Evolutionary conservation across 2,113 vertebrate genomes (phyloP), one percentile per base, ranked within the genome.

Genomic region (Charina bottae): DNA sequence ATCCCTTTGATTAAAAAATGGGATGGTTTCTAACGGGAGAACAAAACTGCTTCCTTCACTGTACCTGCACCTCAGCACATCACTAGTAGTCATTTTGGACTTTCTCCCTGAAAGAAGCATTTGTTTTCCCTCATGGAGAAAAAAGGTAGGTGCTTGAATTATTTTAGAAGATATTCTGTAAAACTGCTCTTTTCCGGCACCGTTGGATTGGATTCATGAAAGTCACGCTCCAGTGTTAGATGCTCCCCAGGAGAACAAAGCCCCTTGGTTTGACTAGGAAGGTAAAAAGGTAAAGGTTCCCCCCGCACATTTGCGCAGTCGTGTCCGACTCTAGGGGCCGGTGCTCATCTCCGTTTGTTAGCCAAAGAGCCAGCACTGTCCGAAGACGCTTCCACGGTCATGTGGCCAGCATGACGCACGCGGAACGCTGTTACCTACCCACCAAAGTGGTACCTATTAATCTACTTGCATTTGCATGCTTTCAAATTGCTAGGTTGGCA

Each of bases 191-290:
- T 64, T 91, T 72, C 64, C 53, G 8, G 23, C 37, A 59, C 26
- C 54, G 10, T 62, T 6, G 2, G 3, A n/a, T n/a, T 42, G 9
- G 28, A 85, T 23, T 60, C 19, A n/a, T 60, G 68, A 21, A 60
- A 46, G 6, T 12, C 42, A 89, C 59, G 56, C 46, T 49, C 49
- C 33, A 78, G 58, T 91, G 72, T 87, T 91, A 91, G 93, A 85
- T 58, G 93, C 91, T 87, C 28, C 59, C 56, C 23, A 28, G n/a
- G 19, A 84, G 64, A 87, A 84, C 23, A 93, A 15, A 94, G 21
- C 64, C 13, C 54, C 46, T 49, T 72, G 19, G 87, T 28, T 60
- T 60, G 68, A n/a, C n/a, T n/a, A n/a, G n/a, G n/a, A n/a, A n/a
- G n/a, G n/a, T n/a, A n/a, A n/a, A n/a, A n/a, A n/a, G n/a, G n/a